Evolutionary conservation across 2,888 invertebrate genomes (phyloP).

Genomic region (Phaedon cochleariae): DNA sequence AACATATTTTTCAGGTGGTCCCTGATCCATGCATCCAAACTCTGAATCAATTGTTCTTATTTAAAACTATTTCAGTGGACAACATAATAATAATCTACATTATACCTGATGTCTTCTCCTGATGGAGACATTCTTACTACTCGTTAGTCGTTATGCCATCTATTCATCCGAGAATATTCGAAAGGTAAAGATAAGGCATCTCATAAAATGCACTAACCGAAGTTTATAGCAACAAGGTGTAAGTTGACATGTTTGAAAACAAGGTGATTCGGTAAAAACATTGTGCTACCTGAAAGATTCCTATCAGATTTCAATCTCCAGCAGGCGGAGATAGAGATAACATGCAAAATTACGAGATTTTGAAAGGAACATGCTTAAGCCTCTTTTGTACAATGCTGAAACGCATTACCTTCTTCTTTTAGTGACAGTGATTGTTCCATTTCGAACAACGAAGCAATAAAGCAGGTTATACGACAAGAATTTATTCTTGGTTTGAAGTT

Average conservation of each 20-base stretch:
- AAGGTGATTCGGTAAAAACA: conserved; percentile 33
- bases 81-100: no score
- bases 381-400: conserved; percentile 13
- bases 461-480: conserved; percentile 24
- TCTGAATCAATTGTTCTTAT: neutral
- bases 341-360: conserved; percentile 24
- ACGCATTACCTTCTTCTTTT: neutral
- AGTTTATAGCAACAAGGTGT: conserved; percentile 36
- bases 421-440: conserved; percentile 7
- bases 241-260: conserved; percentile 39
- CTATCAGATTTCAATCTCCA: conserved; percentile 30
- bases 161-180: conserved; percentile 1
- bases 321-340: conserved; percentile 28
- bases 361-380: conserved; percentile 17
- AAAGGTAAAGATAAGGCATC: conserved; percentile 18
- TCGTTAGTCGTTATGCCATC: neutral
- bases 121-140: neutral
- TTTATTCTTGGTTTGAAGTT: no score
- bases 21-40: no score
- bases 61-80: neutral
- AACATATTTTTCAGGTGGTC: neutral
- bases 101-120: conserved; percentile 4
- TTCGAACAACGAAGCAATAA: neutral
- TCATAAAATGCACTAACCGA: conserved; percentile 24
- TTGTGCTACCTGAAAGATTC: conserved; percentile 32